These are phyloP conservation scores for Philypnodon macrostomus DNA, from an alignment of 2,797 vertebrate species.

Conservation along the genomic window DNA sequence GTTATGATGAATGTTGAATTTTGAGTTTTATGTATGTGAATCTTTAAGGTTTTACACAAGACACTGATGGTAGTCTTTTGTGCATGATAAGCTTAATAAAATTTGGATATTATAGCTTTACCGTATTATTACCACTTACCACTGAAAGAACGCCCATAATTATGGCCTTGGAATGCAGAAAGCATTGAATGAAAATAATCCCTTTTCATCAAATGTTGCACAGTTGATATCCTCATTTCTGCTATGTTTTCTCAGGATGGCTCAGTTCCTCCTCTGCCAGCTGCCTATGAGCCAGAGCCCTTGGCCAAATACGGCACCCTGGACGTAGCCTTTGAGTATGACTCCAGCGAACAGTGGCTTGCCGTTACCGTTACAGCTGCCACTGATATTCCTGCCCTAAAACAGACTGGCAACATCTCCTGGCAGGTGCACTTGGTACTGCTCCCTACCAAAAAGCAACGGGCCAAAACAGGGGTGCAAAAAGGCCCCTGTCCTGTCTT, in stretches of 20 bases:
- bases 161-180: no score
- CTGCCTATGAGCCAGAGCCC: conserved; percentile 92
- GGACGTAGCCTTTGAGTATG: conserved; percentile 97
- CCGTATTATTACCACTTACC: no score
- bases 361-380: conserved; percentile 96
- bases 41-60: no score
- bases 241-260: conserved; percentile 64
- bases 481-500: conserved; percentile 94
- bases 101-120: no score
- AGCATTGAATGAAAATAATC: no score
- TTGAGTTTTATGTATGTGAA: no score
- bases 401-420: conserved; percentile 90
- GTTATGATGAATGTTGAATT: no score
- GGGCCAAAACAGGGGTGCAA: conserved; percentile 94
- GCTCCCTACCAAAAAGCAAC: conserved; percentile 94
- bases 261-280: conserved; percentile 85
- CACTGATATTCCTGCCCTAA: conserved; percentile 92
- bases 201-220: no score
- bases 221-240: neutral
- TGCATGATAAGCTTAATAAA: no score
- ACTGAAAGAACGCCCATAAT: no score
- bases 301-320: conserved; percentile 93
- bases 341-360: conserved; percentile 91
- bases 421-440: conserved; percentile 98
- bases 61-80: no score